A percentile compares a stretch with the other conserved stretches of the same genome.
Conservation (phyloP, 2,888 invertebrate genomes). For the Myopa testacea region DNA sequence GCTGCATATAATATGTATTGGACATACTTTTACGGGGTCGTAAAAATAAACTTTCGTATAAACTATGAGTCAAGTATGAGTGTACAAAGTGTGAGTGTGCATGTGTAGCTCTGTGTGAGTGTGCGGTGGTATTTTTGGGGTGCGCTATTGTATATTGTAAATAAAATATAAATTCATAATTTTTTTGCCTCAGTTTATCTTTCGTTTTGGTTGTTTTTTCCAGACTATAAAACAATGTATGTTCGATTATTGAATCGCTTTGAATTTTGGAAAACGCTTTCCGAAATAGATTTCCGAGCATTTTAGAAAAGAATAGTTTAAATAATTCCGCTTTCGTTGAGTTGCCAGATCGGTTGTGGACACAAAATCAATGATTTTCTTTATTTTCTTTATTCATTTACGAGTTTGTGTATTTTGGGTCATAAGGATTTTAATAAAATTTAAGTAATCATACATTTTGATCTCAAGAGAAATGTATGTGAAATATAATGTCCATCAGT, state of each 20-base stretch:
- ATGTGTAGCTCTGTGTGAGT: neutral
- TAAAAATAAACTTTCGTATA: slow-evolving; percentile 40
- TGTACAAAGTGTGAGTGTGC: neutral
- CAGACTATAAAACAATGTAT: neutral
- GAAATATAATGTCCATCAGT: no score
- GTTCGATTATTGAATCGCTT: neutral
- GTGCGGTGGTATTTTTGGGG: neutral
- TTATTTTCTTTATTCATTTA: no score
- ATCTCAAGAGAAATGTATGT: no score
- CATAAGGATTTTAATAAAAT: no score
- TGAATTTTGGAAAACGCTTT: neutral
- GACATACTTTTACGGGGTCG: slow-evolving; percentile 56
- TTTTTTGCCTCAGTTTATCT: slow-evolving; percentile 29
- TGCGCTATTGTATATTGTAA: slow-evolving; percentile 34
- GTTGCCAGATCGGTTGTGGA: no score
- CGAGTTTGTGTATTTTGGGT: no score
- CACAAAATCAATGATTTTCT: no score
- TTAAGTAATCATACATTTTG: no score
- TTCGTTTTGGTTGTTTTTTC: neutral
- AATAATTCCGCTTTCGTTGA: neutral
- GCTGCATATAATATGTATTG: slow-evolving; percentile 58
- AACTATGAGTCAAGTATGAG: slow-evolving; percentile 18
- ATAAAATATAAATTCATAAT: slow-evolving; percentile 46
- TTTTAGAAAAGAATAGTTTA: no score
- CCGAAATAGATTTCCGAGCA: neutral